Base-by-base conservation (phyloP, 1,140 invertebrate genomes). In the Drosophila pseudoobscura region DNA sequence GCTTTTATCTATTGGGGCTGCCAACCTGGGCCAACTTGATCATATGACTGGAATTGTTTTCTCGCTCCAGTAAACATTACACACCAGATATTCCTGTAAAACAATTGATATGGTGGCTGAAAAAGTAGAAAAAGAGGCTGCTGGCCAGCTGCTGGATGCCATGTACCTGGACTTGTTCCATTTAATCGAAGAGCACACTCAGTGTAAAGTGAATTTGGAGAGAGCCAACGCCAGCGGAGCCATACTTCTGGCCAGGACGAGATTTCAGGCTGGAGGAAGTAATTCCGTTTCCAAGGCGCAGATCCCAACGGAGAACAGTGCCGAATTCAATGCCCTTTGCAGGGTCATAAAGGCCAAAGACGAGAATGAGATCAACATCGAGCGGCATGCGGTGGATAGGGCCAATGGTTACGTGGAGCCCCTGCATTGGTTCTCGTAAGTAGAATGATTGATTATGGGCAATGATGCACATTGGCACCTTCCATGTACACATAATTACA, bases 351-450 rank as follows among this genome's bases (percentile, higher is more conserved):
- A 46, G 0, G 52, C 53, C 0, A 15, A n/a, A 1, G 76, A 63
- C 11, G 64, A 68, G 0, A 13, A 35, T 0, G 53, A 72, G 2
- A 35, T 80, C n/a, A 52, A 39, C n/a, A 46, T 78, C 5, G 47
- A 78, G 20, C 53, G 70, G 4, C 72, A 85, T 46, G 17, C 35
- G 2, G 78, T 91, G 20, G 74, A 91, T 46, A 91, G 89, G 26
- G 56, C 76, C 5, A 72, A 79, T 6, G 91, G 89, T 5, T 91
- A 66, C 39, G 64, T 91, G 4, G 93, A 95, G 88, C 95, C 95
- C 4, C 89, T 95, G 20, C 93, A 94, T 52, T 95, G 95, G 95
- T 96, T 96, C 35, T 70, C 66, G 66, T 70, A 11, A 57, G 66
- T 43, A 26, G 35, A 39, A 39, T 39, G 35, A 39, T 39, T 39